Conservation (phyloP, 1,140 invertebrate species). For the Pseudomyrmex gracilis region DNA sequence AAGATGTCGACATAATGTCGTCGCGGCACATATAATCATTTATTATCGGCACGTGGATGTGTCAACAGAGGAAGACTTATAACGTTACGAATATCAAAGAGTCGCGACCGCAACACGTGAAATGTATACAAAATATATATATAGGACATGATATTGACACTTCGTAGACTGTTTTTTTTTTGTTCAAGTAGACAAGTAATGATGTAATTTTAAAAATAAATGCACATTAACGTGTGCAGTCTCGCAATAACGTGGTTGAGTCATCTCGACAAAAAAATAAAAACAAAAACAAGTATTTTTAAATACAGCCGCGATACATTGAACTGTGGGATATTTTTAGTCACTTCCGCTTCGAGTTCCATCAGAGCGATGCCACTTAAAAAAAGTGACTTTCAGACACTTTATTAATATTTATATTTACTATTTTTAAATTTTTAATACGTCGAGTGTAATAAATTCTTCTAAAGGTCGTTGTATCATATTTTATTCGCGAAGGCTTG, state of each 20-base stretch:
- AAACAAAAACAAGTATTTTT: not conserved
- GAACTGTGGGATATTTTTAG: too few relatives aligned
- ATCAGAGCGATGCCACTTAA: too few relatives aligned
- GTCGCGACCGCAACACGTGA: not conserved
- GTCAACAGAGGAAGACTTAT: slow-evolving; percentile 36
- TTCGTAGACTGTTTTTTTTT: not conserved
- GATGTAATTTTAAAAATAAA: not conserved
- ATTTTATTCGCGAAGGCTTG: slow-evolving; percentile 9
- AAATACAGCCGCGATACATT: not conserved
- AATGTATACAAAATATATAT: not conserved
- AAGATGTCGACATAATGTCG: slow-evolving; percentile 12
- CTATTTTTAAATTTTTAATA: too few relatives aligned
- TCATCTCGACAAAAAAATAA: too few relatives aligned
- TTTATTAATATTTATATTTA: not conserved
- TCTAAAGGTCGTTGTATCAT: not conserved
- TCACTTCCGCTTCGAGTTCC: too few relatives aligned
- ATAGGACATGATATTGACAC: too few relatives aligned
- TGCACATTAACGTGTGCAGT: too few relatives aligned
- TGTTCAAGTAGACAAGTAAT: not conserved
- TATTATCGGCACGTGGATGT: slow-evolving; percentile 16
- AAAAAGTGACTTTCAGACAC: not conserved
- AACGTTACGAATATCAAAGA: slow-evolving; percentile 5
- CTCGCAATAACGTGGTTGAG: not conserved
- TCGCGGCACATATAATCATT: slow-evolving; percentile 24
- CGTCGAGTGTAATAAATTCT: not conserved